Evolutionary conservation across 35 echinoderm and acorn worm genomes (phyloP), one percentile per base, ranked within the genome.

Genomic region (Apostichopus japonicus): DNA sequence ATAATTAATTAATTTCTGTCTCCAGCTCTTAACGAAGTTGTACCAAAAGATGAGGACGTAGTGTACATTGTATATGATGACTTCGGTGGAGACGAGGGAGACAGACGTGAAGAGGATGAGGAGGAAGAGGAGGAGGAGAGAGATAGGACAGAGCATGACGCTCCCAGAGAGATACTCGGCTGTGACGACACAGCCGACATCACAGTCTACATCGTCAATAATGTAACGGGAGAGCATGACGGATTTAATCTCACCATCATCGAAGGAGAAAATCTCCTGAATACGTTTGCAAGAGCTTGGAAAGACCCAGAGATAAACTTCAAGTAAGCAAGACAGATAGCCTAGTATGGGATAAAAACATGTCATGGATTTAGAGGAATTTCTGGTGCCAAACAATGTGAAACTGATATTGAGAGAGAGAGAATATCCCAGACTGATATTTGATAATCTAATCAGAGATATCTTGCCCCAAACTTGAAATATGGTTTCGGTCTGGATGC

Each of bases 201-300:
- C 8, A 83, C 51, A 2, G 51, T 83, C 8, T 54, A 83, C 54
- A 52, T 83, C 8, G 79, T 83, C 19, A 83, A 83, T 55, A 83
- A 83, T 54, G 17, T 83, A 19, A 83, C 79, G 8, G 25, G 54
- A 15, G 79, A 54, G 17, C 13, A 54, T 4, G 52, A 55, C 0
- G 54, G 79, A 4, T 83, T 83, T n/a, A 83, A 83, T 21, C 2
- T 83, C 0, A 83, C 79, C 19, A 54, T 83, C 33, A 83, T 83
- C n/a, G 79, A 83, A 17, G 79, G 79, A 83, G 79, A 83, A 54
- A 11, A 24, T 54, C 79, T 83, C 54, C 17, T 19, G 33, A 16
- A 9, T 83, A 52, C 79, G 6, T 15, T 83, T 9, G 5, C n/a
- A 17, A 53, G 79, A 54, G 79, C 79, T 4, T 83, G 79, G 79